Evolutionary conservation across 2,888 invertebrate genomes (phyloP), one percentile per base, ranked within the genome.

Genomic region (Thymelicus acteon): DNA sequence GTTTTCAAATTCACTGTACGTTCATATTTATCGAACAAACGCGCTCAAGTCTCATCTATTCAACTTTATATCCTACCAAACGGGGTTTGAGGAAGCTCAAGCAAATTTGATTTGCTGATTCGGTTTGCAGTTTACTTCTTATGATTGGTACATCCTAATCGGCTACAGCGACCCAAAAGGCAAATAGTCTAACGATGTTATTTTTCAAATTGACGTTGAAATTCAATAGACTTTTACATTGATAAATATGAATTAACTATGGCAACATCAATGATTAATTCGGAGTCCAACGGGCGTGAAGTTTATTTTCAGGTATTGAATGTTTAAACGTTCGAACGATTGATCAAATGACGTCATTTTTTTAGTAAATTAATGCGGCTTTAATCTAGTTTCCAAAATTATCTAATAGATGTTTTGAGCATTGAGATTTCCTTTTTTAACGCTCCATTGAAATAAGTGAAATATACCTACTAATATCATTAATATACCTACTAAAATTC

Each of bases 41-140:
- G 37, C 64, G 60, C 57, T 39, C 19, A 47, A n/a, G 66, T 40
- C 68, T 37, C 63, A 61, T 72, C 71, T 47, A 73, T 68, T 70
- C 2, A 52, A 52, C 44, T 13, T 44, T 66, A 66, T 24, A 69
- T 70, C 67, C 49, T 6, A 10, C 57, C 13, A 15, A 52, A 47
- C 60, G 19, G 31, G 10, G 40, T 57, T 39, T 71, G 76, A 80
- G 77, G 80, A 78, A 80, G 76, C 76, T 80, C 79, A 77, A 76
- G 80, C 73, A 85, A 87, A 87, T 88, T 86, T 83, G 84, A 86
- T 87, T 86, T 86, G 78, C 84, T 83, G 82, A 86, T 87, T 87
- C 81, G 79, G 84, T 86, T 85, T 86, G 82, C 85, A 84, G 79
- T 83, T 83, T 83, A 82, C 84, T 84, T 81, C 78, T 81, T 80